Conservation (phyloP, 1,140 invertebrate genomes). For the Acyrthosiphon pisum region DNA sequence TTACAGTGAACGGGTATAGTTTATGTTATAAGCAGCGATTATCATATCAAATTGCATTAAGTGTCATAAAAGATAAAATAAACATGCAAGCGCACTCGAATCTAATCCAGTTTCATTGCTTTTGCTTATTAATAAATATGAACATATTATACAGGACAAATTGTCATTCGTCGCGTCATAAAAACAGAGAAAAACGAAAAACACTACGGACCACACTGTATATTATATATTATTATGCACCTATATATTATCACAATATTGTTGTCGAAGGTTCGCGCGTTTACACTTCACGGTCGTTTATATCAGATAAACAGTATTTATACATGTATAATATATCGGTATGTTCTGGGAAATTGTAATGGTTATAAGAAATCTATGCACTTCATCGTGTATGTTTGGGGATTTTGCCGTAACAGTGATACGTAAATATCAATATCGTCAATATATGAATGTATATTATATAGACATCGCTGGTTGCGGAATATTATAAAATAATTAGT, state of each 20-base stretch:
- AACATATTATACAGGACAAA: neutral
- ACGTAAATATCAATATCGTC: no score
- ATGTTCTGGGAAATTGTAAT: neutral
- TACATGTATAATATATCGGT: neutral
- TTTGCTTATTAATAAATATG: neutral
- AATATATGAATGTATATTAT: neutral
- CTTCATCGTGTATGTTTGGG: neutral
- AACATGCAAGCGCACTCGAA: conserved; percentile 15
- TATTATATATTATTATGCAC: neutral
- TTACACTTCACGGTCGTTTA: neutral
- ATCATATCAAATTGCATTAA: conserved; percentile 3
- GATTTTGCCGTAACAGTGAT: neutral
- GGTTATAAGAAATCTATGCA: neutral
- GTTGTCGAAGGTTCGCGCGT: neutral
- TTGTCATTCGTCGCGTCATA: neutral
- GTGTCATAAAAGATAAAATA: conserved; percentile 6
- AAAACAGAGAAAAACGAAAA: neutral
- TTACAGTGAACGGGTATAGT: neutral
- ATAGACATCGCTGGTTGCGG: neutral
- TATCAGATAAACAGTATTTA: neutral
- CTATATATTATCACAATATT: neutral
- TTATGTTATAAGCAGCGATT: neutral
- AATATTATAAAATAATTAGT: neutral
- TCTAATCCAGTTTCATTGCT: neutral
- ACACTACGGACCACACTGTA: neutral